Conservation (phyloP, 2,888 invertebrate genomes). For the Alviniconcha strummeri region DNA sequence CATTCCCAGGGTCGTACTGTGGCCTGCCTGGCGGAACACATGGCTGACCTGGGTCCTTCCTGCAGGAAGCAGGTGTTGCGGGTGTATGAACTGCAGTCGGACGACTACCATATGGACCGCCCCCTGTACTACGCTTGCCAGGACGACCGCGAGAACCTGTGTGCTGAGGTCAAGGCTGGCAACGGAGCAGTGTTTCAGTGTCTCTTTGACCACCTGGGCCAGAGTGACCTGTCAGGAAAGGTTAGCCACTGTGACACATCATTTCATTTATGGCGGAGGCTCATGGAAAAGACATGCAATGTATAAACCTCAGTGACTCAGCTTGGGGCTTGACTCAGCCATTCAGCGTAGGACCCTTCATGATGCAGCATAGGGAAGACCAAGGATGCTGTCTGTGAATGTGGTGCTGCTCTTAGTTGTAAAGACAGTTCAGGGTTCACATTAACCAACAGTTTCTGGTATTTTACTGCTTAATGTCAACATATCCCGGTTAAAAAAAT, state of each 20-base stretch:
- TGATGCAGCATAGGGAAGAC: too few species aligned
- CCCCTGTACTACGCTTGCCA: constrained; percentile 92
- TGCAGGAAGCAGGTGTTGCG: constrained; percentile 88
- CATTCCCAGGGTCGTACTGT: constrained; percentile 87
- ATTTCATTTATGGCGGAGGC: not conserved
- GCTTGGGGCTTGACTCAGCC: too few species aligned
- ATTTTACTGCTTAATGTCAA: too few species aligned
- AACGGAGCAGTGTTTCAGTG: constrained; percentile 92
- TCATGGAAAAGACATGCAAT: too few species aligned
- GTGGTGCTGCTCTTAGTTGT: too few species aligned
- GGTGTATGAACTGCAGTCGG: constrained; percentile 92
- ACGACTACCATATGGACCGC: constrained; percentile 90
- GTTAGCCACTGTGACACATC: constrained; percentile 57
- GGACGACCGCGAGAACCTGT: constrained; percentile 84
- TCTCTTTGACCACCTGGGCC: constrained; percentile 87
- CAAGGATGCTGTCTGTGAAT: too few species aligned
- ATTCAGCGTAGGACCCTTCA: too few species aligned
- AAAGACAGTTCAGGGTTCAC: too few species aligned
- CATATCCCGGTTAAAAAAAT: too few species aligned
- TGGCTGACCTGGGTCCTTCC: constrained; percentile 76
- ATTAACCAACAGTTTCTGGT: too few species aligned
- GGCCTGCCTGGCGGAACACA: constrained; percentile 84
- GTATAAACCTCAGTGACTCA: too few species aligned
- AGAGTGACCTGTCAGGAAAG: constrained; percentile 78
- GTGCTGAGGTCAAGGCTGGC: constrained; percentile 84